Base-by-base conservation (phyloP, 1,140 invertebrate species). In the Bathynomus jamesi region DNA sequence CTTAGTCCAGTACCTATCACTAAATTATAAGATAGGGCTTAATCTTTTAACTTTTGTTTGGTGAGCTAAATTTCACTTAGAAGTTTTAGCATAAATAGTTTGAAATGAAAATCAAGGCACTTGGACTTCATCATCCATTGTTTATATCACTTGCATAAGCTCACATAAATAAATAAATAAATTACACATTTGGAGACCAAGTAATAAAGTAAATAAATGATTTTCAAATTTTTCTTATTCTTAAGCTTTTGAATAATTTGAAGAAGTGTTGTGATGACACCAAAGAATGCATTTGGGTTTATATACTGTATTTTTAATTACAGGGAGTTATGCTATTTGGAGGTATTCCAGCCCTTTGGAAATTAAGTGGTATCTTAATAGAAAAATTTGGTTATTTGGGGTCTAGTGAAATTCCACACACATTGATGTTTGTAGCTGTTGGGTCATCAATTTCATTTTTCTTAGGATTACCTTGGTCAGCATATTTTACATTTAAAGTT, bases 401-500 rank as follows among this genome's bases (percentile, higher is more conserved):
- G 60, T 82, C 86, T 27, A 87, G 85, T 81, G 91, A 94, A 83
- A 90, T 93, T 61, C 69, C 87, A 29, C 83, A 88, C 53, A 94
- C 92, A 80, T 87, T 90, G 74, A 83, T 90, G 2, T 98, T 94
- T 83, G 85, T 92, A 66, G 81, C 92, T 21, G 79, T 94, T 62
- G 85, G 89, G 17, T 89, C 88, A 76, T 70, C 90, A 10, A 83
- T 91, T 71, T 89, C 87, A 71, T 88, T 87, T 27, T 76, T 96
- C 67, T 84, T 92, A 13, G 87, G 89, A 77, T 79, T 98, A 76
- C 96, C 96, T 28, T 92, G 96, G 80, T 88, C 85, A 67, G 82
- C 96, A 53, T 99, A 99, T 82, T 86, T 87, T 63, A 96, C 89
- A 28, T 99, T 99, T 87, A 90, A 98, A 3, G 83, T 99, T 69